Conservation (phyloP, 1,140 invertebrate species). For the Calliopsis andreniformis region DNA sequence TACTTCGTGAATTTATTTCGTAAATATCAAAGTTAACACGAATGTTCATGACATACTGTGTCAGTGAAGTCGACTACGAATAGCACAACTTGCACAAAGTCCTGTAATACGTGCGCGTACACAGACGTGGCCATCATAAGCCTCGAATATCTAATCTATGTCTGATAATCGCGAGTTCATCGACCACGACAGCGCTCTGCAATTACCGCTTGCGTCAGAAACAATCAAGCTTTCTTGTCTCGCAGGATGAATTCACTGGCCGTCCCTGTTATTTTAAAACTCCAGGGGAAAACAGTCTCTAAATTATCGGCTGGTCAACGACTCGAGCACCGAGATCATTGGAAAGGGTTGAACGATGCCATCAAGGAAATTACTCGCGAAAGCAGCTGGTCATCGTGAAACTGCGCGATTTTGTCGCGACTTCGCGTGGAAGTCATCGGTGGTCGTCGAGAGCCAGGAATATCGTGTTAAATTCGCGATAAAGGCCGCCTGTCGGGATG, state of each 20-base stretch:
- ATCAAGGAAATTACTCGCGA: not conserved
- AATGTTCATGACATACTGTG: constrained; percentile 45
- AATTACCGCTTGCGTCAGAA: not conserved
- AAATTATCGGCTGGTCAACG: too few relatives aligned
- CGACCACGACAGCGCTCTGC: not conserved
- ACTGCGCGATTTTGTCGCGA: too few relatives aligned
- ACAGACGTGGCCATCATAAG: not conserved
- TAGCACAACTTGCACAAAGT: constrained; percentile 47
- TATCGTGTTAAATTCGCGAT: not conserved
- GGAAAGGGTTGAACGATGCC: too few relatives aligned
- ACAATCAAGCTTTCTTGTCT: not conserved
- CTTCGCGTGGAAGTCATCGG: not conserved
- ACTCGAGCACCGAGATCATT: not conserved
- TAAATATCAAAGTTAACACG: constrained; percentile 41
- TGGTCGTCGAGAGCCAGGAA: not conserved
- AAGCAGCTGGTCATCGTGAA: not conserved
- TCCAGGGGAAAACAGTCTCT: too few relatives aligned
- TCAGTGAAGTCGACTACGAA: constrained; percentile 47
- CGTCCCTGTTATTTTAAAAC: not conserved
- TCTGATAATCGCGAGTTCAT: constrained; percentile 12
- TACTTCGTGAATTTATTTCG: too few relatives aligned
- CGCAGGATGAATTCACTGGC: not conserved
- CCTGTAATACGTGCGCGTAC: constrained; percentile 27
- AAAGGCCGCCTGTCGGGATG: not conserved
- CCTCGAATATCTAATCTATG: constrained; percentile 17